Conservation (phyloP, 2,113 vertebrate genomes). For the Casuarius casuarius region DNA sequence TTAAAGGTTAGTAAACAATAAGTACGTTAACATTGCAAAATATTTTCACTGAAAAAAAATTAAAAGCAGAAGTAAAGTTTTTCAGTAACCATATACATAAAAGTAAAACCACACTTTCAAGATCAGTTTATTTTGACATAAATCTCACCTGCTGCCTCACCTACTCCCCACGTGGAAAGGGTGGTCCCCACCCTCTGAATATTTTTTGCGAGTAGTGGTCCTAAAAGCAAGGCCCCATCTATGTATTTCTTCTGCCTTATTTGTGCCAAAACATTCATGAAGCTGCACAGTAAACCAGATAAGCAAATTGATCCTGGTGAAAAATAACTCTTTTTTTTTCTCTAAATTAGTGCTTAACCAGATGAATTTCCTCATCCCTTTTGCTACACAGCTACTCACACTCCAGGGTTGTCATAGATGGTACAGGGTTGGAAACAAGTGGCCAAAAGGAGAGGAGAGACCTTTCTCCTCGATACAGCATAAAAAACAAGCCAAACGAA, state of each 20-base stretch:
- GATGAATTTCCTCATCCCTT: background rate
- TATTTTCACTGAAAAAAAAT: no score
- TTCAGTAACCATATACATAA: background rate
- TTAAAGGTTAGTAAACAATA: background rate
- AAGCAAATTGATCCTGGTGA: background rate
- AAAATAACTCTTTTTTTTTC: background rate
- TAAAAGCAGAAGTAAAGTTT: background rate
- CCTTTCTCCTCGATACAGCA: background rate
- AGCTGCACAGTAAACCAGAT: background rate
- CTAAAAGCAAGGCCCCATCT: background rate
- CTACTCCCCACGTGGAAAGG: background rate
- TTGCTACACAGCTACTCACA: background rate
- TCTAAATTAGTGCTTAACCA: background rate
- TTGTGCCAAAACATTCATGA: background rate
- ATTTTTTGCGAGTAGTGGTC: background rate
- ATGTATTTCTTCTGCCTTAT: background rate
- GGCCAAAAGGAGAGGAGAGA: background rate
- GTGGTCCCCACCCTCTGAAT: background rate
- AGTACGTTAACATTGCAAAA: background rate
- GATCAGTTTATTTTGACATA: background rate
- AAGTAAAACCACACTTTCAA: background rate
- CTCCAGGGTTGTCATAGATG: background rate
- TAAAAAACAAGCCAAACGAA: background rate
- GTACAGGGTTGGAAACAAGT: background rate
- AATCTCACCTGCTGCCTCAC: background rate